These are phyloP conservation scores for Scaptomyza polygonia DNA, from an alignment of 2,888 invertebrate species.

Conservation along the genomic window DNA sequence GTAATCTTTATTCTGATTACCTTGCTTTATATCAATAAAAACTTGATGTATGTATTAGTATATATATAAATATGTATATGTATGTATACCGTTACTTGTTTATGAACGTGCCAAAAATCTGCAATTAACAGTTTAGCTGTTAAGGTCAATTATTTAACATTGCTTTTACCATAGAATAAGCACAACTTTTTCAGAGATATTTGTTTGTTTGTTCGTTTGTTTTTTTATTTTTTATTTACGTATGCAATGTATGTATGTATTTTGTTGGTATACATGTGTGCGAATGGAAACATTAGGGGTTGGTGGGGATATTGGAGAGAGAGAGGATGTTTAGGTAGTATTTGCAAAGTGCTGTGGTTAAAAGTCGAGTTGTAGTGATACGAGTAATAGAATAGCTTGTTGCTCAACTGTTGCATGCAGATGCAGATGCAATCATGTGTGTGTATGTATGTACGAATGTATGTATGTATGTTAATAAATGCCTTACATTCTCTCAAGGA, in stretches of 20 bases:
- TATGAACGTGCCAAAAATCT: constrained; percentile 22
- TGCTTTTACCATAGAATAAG: constrained; percentile 41
- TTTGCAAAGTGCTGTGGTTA: not conserved
- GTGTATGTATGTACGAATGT: not conserved
- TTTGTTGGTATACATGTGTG: not conserved
- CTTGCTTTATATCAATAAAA: constrained; percentile 30
- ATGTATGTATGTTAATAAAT: constrained; percentile 2
- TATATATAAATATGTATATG: constrained; percentile 9
- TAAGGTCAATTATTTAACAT: constrained; percentile 37
- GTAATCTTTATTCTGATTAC: constrained; percentile 2
- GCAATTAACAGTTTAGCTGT: constrained; percentile 32
- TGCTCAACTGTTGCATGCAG: constrained; percentile 3
- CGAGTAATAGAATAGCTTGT: constrained; percentile 7
- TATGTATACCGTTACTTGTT: constrained; percentile 7
- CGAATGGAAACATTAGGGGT: not conserved
- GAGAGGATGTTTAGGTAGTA: not conserved
- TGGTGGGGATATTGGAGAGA: no score
- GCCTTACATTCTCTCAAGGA: constrained; percentile 1
- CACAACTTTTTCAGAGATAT: constrained; percentile 27
- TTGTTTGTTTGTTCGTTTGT: constrained; percentile 5
- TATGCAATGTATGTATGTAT: constrained; percentile 6
- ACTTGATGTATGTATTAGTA: constrained; percentile 12
- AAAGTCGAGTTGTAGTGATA: not conserved
- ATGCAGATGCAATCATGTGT: constrained; percentile 2
- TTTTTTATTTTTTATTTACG: not conserved